phyloP scores from a whole-genome alignment of 2,113 vertebrate species.

The Abramis brama region DNA sequence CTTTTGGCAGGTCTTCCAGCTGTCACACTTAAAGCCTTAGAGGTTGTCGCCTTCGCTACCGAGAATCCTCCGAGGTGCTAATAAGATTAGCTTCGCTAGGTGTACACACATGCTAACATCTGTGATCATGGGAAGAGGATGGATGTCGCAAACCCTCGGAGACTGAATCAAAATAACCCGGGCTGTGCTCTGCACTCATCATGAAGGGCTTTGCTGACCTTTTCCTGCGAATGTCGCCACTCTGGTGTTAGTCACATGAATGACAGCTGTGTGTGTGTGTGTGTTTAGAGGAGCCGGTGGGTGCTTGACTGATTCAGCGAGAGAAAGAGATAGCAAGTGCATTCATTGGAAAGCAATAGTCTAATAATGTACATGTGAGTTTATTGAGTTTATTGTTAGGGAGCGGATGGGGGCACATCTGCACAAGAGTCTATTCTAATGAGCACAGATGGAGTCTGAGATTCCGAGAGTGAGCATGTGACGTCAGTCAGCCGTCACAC shows the following conservation, averaged over 20 bases:
- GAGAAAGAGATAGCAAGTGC: slow-evolving; percentile 6
- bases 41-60: slow-evolving; percentile 15
- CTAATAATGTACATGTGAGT: slow-evolving; percentile 31
- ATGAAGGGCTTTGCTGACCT: slow-evolving; percentile 26
- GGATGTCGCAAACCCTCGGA: slow-evolving; percentile 21
- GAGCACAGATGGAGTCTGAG: slow-evolving; percentile 44
- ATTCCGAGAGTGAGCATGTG: slow-evolving; percentile 26
- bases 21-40: slow-evolving; percentile 16
- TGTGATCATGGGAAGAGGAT: slow-evolving; percentile 30
- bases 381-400: slow-evolving; percentile 35
- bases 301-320: background rate
- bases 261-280: background rate
- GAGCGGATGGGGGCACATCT: slow-evolving; percentile 32
- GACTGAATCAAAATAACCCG: slow-evolving; percentile 29
- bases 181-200: slow-evolving; percentile 1
- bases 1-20: slow-evolving; percentile 31
- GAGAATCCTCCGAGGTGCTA: slow-evolving; percentile 39
- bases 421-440: slow-evolving; percentile 47
- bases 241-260: slow-evolving; percentile 26
- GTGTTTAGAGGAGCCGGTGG: background rate
- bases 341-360: slow-evolving; percentile 32
- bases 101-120: slow-evolving; percentile 30
- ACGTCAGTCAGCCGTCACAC: background rate
- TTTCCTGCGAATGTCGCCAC: slow-evolving; percentile 2
- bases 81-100: slow-evolving; percentile 37